phyloP scores from a whole-genome alignment of 2,113 vertebrate genomes.

The Gymnarchus niloticus region DNA sequence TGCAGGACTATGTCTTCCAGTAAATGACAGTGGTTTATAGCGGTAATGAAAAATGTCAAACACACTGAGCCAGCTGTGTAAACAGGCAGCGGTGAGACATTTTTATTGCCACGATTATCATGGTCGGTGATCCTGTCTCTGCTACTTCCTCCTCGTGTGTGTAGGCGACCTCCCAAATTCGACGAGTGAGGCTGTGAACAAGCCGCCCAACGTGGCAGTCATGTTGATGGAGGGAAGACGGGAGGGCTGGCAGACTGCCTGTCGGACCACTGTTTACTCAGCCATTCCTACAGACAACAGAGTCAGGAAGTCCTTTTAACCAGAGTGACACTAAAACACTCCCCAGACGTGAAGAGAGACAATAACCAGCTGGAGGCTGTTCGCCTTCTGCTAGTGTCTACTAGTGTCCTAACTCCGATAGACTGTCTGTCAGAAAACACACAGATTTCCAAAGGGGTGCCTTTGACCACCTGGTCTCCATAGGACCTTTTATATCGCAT shows the following conservation, averaged over 20 bases:
- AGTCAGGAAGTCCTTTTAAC: slow-evolving; percentile 5
- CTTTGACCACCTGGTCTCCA: not conserved
- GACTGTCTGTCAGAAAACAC: not conserved
- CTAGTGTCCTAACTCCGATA: not conserved
- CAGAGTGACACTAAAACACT: slow-evolving; percentile 27
- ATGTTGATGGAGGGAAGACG: slow-evolving; percentile 22
- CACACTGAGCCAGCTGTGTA: not conserved
- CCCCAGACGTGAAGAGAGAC: not conserved
- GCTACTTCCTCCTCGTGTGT: not conserved
- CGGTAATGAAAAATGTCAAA: not conserved
- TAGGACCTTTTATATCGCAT: not conserved
- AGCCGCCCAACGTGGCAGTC: not conserved
- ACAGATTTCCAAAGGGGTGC: not conserved
- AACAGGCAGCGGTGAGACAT: not conserved
- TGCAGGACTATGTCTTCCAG: not conserved
- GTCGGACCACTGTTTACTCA: slow-evolving; percentile 12
- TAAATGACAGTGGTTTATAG: not conserved
- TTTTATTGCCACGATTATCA: not conserved
- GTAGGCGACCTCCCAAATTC: not conserved
- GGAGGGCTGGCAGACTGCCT: not conserved
- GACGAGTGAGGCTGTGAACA: not conserved
- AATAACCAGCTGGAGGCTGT: not conserved
- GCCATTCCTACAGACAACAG: not conserved
- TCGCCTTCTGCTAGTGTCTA: not conserved
- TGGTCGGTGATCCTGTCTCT: not conserved